Evolutionary conservation across 2,888 invertebrate species (phyloP).

Genomic region (Digitonthophagus gazella): DNA sequence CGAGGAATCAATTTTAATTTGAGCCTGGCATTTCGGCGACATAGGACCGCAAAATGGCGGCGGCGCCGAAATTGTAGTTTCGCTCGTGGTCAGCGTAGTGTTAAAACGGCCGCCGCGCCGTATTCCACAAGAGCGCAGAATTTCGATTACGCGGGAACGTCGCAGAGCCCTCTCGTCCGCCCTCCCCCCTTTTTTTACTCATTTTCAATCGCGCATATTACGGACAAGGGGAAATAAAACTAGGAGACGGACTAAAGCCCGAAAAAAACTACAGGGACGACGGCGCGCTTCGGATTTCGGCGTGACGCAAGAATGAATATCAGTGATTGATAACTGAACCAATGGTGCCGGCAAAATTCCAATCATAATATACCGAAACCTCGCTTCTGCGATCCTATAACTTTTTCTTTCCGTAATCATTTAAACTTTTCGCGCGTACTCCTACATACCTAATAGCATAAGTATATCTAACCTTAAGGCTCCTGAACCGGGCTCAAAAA

Average conservation of each 20-base stretch:
- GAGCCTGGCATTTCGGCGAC: constrained; percentile 13
- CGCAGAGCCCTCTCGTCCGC: not conserved
- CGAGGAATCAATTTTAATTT: constrained; percentile 9
- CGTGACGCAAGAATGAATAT: not conserved
- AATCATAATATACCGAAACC: not conserved
- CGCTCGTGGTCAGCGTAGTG: constrained; percentile 13
- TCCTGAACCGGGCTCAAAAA: too few relatives aligned
- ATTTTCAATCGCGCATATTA: constrained; percentile 6
- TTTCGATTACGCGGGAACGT: not conserved
- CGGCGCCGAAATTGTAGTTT: constrained; percentile 4
- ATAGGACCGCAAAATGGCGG: not conserved
- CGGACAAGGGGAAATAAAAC: not conserved
- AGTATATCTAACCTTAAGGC: too few relatives aligned
- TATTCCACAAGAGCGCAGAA: constrained; percentile 3
- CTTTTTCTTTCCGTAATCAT: not conserved
- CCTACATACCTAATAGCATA: too few relatives aligned
- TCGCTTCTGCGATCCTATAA: not conserved
- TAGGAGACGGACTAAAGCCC: not conserved
- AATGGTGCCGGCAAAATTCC: not conserved
- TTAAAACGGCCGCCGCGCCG: constrained; percentile 5
- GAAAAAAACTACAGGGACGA: not conserved
- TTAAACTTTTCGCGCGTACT: not conserved
- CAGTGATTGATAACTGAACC: not conserved
- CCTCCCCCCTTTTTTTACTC: not conserved
- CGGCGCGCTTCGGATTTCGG: not conserved